Percentiles rank a stretch among this genome's conserved stretches.
phyloP scores from a whole-genome alignment of 2,113 vertebrate species.

The Oncorhynchus masou region DNA sequence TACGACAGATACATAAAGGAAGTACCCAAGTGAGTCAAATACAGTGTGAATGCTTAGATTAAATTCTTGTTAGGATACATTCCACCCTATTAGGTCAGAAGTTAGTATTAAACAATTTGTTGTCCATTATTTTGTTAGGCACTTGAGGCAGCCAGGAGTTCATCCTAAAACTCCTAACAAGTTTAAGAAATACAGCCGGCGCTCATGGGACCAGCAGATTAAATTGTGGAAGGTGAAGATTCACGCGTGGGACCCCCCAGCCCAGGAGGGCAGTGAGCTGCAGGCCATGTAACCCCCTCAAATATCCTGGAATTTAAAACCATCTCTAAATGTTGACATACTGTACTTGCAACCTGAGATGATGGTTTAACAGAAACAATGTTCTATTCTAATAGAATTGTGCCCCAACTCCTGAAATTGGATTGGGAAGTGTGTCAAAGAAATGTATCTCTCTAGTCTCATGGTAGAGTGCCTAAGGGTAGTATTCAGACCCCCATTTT shows the following conservation, averaged over 20 bases:
- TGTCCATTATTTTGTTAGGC: conserved; percentile 47
- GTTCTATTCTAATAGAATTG: too few species aligned
- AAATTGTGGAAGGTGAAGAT: conserved; percentile 93
- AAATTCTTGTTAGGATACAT: too few species aligned
- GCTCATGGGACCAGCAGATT: conserved; percentile 98
- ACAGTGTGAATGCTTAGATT: background rate
- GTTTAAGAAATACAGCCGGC: conserved; percentile 95
- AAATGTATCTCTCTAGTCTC: too few species aligned
- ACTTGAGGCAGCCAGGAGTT: conserved; percentile 80
- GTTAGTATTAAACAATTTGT: too few species aligned
- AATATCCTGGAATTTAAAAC: background rate
- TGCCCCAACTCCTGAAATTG: too few species aligned
- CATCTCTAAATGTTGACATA: too few species aligned
- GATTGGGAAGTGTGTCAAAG: too few species aligned
- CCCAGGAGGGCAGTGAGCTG: conserved; percentile 69
- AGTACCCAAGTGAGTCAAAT: conserved; percentile 75
- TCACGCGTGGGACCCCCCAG: conserved; percentile 92
- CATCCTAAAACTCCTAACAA: conserved; percentile 97
- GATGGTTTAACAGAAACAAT: too few species aligned
- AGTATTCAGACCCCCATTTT: too few species aligned
- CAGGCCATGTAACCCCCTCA: conserved; percentile 77
- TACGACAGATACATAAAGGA: conserved; percentile 81
- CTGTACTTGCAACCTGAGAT: too few species aligned
- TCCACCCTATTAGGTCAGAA: too few species aligned
- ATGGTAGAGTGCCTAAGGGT: too few species aligned